Conservation (phyloP, 2,888 invertebrate genomes). For the Oxytorus armatus region DNA sequence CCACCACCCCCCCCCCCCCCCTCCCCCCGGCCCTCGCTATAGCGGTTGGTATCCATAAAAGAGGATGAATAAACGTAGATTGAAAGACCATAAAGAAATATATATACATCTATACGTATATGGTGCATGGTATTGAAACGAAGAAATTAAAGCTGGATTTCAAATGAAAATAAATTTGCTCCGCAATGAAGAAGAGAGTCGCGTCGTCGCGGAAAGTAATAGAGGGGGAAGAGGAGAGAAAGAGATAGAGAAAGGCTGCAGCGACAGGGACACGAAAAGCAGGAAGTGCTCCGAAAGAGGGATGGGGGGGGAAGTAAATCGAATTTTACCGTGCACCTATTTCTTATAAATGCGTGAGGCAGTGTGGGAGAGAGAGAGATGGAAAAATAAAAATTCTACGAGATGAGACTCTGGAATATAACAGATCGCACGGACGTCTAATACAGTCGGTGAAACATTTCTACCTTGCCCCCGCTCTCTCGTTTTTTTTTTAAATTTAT, state of each 20-base stretch:
- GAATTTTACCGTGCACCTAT: conserved; percentile 64
- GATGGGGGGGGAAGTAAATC: conserved; percentile 64
- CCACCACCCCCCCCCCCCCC: too few relatives aligned
- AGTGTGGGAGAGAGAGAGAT: conserved; percentile 74
- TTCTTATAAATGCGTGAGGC: conserved; percentile 61
- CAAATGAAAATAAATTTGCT: conserved; percentile 72
- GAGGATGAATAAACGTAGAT: conserved; percentile 76
- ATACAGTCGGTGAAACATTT: conserved; percentile 59
- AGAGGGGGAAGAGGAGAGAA: conserved; percentile 68
- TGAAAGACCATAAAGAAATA: conserved; percentile 73
- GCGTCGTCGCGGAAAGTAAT: conserved; percentile 38
- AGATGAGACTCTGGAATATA: conserved; percentile 60
- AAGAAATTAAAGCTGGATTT: conserved; percentile 73
- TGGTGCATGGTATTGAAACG: conserved; percentile 63
- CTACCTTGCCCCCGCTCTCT: conserved; percentile 3
- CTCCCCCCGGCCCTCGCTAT: conserved; percentile 27
- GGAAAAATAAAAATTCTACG: conserved; percentile 60
- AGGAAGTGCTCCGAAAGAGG: conserved; percentile 67
- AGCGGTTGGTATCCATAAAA: conserved; percentile 71
- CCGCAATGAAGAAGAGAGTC: conserved; percentile 54
- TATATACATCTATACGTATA: conserved; percentile 26
- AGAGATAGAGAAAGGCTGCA: conserved; percentile 40
- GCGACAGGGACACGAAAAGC: conserved; percentile 18
- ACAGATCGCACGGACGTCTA: conserved; percentile 57
- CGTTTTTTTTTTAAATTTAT: conserved; percentile 43